Evolutionary conservation across 1,140 invertebrate genomes (phyloP), one percentile per base, ranked within the genome.

Genomic region (Hermetia illucens): DNA sequence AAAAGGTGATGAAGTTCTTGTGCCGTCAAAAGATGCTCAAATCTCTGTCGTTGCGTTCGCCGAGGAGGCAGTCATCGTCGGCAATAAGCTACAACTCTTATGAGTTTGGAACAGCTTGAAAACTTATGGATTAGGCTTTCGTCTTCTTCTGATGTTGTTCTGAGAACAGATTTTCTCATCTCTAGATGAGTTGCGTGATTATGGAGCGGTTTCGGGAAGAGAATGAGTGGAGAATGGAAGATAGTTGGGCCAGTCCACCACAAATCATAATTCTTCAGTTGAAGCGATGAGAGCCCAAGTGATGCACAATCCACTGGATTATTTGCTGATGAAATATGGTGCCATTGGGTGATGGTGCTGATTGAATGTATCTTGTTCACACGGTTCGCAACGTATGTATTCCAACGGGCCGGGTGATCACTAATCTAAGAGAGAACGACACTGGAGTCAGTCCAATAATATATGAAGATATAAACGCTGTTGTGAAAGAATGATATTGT

Each of bases 241-340:
- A 19, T 36, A n/a, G 22, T 30, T n/a, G 39, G 34, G 17, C 34
- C 39, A 4, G 15, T 29, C 39, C 39, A 41, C 39, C 39, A 40
- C 21, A 40, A 18, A 2, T 10, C 22, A 21, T 40, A 17, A 18
- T 33, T 24, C 18, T 27, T 25, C 8, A 40, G 31, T 22, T 33
- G 19, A 17, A 24, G 13, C 16, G 38, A 18, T 16, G 21, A 34
- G n/a, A 40, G 10, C 5, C 31, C 31, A 10, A 21, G 24, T 12
- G 38, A 40, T 16, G 38, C 38, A 10, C 5, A 10, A 29, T 40
- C 39, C 12, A 20, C 33, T 29, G 39, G 33, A 21, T 40, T 40
- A 10, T 34, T 9, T 18, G 25, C 34, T 19, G 39, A 35, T 13
- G 24, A n/a, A 4, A 40, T 34, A 34, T 40, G 24, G 24, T 33